Percentiles rank a stretch among this genome's conserved stretches.
phyloP scores from a whole-genome alignment of 2,113 vertebrate genomes.

The Phrynosoma blainvillii region DNA sequence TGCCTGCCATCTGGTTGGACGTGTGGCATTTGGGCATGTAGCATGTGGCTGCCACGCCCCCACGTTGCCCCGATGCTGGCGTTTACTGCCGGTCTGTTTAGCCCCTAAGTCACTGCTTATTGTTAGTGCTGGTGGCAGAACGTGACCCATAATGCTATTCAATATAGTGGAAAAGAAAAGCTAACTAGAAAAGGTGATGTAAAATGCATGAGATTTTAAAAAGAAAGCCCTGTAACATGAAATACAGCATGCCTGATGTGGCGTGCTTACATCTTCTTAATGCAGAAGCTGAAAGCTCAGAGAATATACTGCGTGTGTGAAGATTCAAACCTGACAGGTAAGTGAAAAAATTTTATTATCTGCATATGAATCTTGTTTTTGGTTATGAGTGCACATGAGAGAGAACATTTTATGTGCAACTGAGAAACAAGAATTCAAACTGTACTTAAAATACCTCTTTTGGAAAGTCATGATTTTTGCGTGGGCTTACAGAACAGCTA shows the following conservation, averaged over 20 bases:
- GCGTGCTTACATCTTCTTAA: constrained; percentile 16
- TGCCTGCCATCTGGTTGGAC: no score
- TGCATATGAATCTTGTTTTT: not conserved
- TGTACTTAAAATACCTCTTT: constrained; percentile 34
- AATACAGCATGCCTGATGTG: not conserved
- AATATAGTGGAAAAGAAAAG: constrained; percentile 24
- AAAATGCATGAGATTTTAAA: constrained; percentile 9
- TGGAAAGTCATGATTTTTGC: constrained; percentile 44
- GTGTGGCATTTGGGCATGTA: no score
- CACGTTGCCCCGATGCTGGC: no score
- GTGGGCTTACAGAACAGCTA: not conserved
- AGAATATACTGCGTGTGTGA: not conserved
- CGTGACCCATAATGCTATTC: not conserved
- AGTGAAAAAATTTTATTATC: constrained; percentile 38
- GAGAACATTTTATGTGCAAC: constrained; percentile 21
- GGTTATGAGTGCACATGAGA: not conserved
- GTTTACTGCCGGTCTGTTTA: no score
- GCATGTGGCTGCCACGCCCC: no score
- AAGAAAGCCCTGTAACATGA: constrained; percentile 4
- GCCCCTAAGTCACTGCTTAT: not conserved
- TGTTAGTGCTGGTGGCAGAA: not conserved
- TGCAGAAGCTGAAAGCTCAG: constrained; percentile 20
- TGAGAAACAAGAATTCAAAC: constrained; percentile 37
- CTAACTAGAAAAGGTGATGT: constrained; percentile 12
- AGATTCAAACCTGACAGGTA: constrained; percentile 30